Percentiles rank a stretch among this genome's conserved stretches.
phyloP scores from a whole-genome alignment of 2,113 vertebrate genomes.

The Oreochromis niloticus region DNA sequence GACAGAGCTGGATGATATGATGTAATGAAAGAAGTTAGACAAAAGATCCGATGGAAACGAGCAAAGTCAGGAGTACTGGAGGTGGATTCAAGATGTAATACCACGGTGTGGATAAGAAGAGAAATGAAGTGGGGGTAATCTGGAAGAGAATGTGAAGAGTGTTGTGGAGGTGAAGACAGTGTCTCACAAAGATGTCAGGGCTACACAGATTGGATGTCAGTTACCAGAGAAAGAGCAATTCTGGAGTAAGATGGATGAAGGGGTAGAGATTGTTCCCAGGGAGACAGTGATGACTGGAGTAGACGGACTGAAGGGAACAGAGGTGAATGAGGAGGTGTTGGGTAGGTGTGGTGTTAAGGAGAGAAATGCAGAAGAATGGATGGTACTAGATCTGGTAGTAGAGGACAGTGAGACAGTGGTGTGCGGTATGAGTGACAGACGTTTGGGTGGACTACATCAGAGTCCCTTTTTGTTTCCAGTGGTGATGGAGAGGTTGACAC shows the following conservation, averaged over 20 bases:
- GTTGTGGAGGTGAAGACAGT: background rate
- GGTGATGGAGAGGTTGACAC: background rate
- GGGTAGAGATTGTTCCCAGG: background rate
- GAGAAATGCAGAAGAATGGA: background rate
- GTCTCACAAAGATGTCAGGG: background rate
- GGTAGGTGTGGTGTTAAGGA: background rate
- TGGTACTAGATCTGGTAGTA: background rate
- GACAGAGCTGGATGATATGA: background rate
- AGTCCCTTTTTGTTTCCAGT: background rate
- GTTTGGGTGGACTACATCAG: background rate
- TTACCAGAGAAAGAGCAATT: background rate
- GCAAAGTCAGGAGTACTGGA: background rate
- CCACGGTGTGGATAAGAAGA: background rate
- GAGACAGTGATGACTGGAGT: background rate
- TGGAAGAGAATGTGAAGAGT: background rate
- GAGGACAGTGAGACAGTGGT: background rate
- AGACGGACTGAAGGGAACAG: background rate
- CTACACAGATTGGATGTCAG: background rate
- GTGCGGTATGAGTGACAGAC: background rate
- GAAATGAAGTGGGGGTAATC: background rate
- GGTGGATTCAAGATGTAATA: background rate
- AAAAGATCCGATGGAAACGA: background rate
- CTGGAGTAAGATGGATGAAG: background rate
- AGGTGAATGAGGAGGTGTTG: background rate
- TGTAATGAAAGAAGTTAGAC: background rate